Conservation (phyloP, 2,797 vertebrate genomes). For the Coilia nasus region DNA sequence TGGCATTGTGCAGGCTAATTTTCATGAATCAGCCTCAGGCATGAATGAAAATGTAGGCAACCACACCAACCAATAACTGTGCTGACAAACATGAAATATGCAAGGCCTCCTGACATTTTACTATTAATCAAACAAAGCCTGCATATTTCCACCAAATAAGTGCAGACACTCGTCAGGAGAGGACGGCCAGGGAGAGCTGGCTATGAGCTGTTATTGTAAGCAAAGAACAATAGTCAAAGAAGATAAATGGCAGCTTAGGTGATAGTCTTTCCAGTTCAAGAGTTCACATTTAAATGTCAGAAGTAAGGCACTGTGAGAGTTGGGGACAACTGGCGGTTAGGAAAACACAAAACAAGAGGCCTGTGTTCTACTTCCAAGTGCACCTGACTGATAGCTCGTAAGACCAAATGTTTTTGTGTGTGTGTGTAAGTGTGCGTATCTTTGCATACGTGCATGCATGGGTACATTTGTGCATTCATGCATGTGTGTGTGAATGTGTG, state of each 20-base stretch:
- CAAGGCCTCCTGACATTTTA: not conserved
- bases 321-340: constrained; percentile 9
- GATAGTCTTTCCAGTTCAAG: constrained; percentile 12
- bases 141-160: not conserved
- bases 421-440: not conserved
- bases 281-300: not conserved
- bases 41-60: not conserved
- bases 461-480: not conserved
- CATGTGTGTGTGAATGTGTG: constrained; percentile 1
- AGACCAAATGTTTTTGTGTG: not conserved
- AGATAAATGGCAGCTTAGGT: constrained; percentile 4
- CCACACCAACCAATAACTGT: not conserved
- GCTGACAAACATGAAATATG: constrained; percentile 7
- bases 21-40: not conserved
- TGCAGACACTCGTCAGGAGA: not conserved
- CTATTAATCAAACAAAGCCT: not conserved
- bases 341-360: constrained; percentile 1
- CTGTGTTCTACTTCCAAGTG: not conserved
- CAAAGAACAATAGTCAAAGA: constrained; percentile 1
- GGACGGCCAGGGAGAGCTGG: not conserved
- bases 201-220: not conserved
- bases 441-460: not conserved
- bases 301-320: not conserved
- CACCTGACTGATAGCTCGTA: constrained; percentile 21
- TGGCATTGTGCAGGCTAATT: not conserved